Percentiles rank a stretch among this genome's conserved stretches.
phyloP scores from a whole-genome alignment of 2,113 vertebrate genomes.

The Bungarus multicinctus region DNA sequence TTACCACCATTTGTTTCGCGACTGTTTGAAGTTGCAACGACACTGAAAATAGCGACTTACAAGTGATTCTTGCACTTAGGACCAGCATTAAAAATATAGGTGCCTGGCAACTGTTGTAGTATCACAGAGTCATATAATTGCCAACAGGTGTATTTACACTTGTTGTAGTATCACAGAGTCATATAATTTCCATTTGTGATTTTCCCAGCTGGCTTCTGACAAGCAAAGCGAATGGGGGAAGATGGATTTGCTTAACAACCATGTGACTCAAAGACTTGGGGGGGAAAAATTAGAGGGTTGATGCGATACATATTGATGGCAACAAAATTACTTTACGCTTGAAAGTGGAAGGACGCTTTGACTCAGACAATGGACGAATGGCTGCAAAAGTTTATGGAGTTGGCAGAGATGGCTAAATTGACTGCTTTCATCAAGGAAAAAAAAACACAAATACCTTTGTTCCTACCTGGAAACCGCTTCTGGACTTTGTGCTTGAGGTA shows the following conservation, averaged over 20 bases:
- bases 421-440: too few relatives aligned
- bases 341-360: too few relatives aligned
- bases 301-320: too few relatives aligned
- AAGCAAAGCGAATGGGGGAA: background rate
- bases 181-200: background rate
- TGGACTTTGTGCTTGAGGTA: too few relatives aligned
- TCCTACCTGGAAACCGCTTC: too few relatives aligned
- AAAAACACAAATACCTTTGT: too few relatives aligned
- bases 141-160: too few relatives aligned
- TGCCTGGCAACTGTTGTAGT: background rate
- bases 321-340: too few relatives aligned
- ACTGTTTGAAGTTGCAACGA: background rate
- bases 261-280: background rate
- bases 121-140: background rate
- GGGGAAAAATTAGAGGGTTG: too few relatives aligned
- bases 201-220: background rate
- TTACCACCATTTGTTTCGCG: background rate
- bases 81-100: background rate
- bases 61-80: background rate
- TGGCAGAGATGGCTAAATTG: too few relatives aligned
- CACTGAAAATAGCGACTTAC: background rate
- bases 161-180: background rate
- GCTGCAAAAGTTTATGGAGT: too few relatives aligned
- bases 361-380: too few relatives aligned
- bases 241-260: background rate